phyloP scores from a whole-genome alignment of 2,888 invertebrate genomes.

The Lutraria lutraria region DNA sequence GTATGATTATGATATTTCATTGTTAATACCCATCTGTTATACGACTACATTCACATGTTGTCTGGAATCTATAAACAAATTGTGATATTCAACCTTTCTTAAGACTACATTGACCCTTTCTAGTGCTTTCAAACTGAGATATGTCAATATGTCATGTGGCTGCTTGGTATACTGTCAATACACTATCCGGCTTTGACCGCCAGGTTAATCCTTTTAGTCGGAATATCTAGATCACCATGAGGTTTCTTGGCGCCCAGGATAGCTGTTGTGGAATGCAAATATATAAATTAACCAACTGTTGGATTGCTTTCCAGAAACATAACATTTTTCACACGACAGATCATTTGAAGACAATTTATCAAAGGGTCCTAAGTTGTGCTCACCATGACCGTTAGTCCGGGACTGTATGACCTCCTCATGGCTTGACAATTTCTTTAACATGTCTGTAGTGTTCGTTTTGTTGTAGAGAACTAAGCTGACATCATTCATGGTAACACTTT shows the following conservation, averaged over 20 bases:
- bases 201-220: not conserved
- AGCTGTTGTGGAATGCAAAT: not conserved
- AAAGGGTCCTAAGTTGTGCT: no score
- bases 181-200: not conserved
- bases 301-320: no score
- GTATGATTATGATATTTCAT: slow-evolving; percentile 5
- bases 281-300: not conserved
- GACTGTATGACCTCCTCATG: no score
- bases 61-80: not conserved
- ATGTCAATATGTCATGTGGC: not conserved
- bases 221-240: not conserved
- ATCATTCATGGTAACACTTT: no score
- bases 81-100: not conserved
- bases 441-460: no score
- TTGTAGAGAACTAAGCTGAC: no score
- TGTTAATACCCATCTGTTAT: slow-evolving; percentile 1
- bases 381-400: no score
- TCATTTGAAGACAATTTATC: no score
- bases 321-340: no score
- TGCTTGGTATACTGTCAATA: not conserved
- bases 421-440: no score
- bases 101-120: slow-evolving; percentile 17
- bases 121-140: slow-evolving; percentile 1
- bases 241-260: not conserved
- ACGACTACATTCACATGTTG: not conserved